These are phyloP conservation scores for Branchinecta lynchi DNA, from an alignment of 1,140 invertebrate species.

Conservation along the genomic window DNA sequence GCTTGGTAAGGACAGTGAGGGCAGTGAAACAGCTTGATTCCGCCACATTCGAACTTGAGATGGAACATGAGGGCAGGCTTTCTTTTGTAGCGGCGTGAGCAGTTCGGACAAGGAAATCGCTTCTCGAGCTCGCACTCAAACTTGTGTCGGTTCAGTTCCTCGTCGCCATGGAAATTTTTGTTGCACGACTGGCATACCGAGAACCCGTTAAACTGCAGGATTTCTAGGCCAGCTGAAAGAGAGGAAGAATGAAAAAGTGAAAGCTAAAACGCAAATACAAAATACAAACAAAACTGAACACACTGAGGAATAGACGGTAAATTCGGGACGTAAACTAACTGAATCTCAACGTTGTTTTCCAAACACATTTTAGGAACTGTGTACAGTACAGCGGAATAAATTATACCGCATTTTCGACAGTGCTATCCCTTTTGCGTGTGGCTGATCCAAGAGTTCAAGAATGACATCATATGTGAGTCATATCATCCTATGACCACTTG, in stretches of 20 bases:
- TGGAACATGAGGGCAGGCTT: conserved; percentile 3
- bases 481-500: too few species aligned
- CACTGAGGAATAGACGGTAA: too few species aligned
- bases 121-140: not conserved
- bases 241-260: not conserved
- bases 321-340: too few species aligned
- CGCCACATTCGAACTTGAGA: not conserved
- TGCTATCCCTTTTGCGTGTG: too few species aligned
- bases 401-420: too few species aligned
- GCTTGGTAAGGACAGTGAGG: conserved; percentile 2
- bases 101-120: conserved; percentile 3
- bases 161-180: not conserved
- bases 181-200: not conserved
- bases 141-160: not conserved
- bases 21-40: conserved; percentile 1
- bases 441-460: too few species aligned
- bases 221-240: not conserved
- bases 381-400: too few species aligned
- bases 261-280: not conserved
- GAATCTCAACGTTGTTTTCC: too few species aligned
- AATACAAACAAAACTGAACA: not conserved
- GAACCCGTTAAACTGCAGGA: not conserved
- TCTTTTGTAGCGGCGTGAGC: not conserved
- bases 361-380: too few species aligned
- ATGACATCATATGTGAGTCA: too few species aligned